phyloP scores from a whole-genome alignment of 35 echinoderm and acorn worm genomes.

The Stichopus chloronotus region DNA sequence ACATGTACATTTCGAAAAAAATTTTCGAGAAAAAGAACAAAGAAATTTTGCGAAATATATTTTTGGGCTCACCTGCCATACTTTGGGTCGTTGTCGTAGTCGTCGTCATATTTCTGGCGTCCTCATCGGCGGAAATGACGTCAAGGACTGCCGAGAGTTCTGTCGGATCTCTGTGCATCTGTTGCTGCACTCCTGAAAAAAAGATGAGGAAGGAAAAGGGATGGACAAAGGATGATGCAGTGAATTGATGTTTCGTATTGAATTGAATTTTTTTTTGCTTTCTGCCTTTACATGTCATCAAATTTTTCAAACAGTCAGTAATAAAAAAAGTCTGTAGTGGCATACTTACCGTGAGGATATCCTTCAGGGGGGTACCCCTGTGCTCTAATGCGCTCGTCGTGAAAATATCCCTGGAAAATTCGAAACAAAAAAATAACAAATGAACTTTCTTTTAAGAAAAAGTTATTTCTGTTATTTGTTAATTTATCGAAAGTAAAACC shows the following conservation, averaged over 20 bases:
- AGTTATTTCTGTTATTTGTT: too few relatives aligned
- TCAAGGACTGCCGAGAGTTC: background rate
- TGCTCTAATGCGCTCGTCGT: background rate
- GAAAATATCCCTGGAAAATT: background rate
- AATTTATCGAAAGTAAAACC: too few relatives aligned
- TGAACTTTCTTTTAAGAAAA: too few relatives aligned
- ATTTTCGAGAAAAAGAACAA: too few relatives aligned
- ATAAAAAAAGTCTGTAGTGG: background rate
- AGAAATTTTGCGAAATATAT: too few relatives aligned
- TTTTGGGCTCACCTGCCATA: background rate
- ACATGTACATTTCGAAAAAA: too few relatives aligned
- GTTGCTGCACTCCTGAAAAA: constrained; percentile 14
- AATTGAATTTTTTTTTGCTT: too few relatives aligned
- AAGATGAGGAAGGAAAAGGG: too few relatives aligned
- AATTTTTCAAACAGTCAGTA: background rate
- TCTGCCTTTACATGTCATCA: too few relatives aligned
- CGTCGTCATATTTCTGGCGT: constrained; percentile 17
- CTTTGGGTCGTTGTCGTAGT: background rate
- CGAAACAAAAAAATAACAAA: background rate
- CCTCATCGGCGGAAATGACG: background rate
- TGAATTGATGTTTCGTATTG: too few relatives aligned
- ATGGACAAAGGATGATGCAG: too few relatives aligned
- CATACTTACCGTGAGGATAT: background rate
- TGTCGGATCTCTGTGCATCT: background rate
- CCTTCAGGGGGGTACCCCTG: background rate